A percentile compares a stretch with the other conserved stretches of the same genome.
Evolutionary conservation across 2,888 invertebrate species (phyloP).

Genomic region (Quadriops clusia): DNA sequence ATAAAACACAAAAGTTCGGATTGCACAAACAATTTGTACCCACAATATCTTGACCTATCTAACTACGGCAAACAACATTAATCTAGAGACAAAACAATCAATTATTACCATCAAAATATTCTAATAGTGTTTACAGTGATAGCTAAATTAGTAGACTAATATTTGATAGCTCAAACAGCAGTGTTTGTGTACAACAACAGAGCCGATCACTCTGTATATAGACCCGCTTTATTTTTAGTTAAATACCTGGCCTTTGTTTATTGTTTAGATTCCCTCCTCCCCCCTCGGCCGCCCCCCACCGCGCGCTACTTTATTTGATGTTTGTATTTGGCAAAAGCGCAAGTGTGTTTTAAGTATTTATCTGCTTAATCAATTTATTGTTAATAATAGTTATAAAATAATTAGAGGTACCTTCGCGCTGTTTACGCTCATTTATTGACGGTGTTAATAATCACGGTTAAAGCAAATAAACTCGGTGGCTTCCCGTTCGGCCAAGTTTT

Average conservation of each 20-base stretch:
- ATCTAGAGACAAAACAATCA: constrained; percentile 23
- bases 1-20: too few relatives aligned
- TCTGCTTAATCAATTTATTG: too few relatives aligned
- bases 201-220: constrained; percentile 29
- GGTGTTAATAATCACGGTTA: too few relatives aligned
- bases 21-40: not conserved
- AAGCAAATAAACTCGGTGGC: too few relatives aligned
- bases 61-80: constrained; percentile 17
- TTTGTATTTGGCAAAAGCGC: constrained; percentile 10
- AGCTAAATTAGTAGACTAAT: constrained; percentile 30
- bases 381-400: too few relatives aligned
- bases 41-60: constrained; percentile 15
- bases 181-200: constrained; percentile 26
- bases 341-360: too few relatives aligned
- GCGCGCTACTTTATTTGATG: constrained; percentile 9
- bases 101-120: constrained; percentile 24
- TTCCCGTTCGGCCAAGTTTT: too few relatives aligned
- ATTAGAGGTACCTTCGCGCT: too few relatives aligned
- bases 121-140: constrained; percentile 27
- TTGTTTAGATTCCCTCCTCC: constrained; percentile 9
- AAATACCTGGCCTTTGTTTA: constrained; percentile 5
- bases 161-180: constrained; percentile 24
- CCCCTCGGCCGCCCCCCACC: too few relatives aligned
- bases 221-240: constrained; percentile 8
- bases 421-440: too few relatives aligned